Evolutionary conservation across 2,113 vertebrate genomes (phyloP), one percentile per base, ranked within the genome.

Genomic region (Camelus bactrianus): DNA sequence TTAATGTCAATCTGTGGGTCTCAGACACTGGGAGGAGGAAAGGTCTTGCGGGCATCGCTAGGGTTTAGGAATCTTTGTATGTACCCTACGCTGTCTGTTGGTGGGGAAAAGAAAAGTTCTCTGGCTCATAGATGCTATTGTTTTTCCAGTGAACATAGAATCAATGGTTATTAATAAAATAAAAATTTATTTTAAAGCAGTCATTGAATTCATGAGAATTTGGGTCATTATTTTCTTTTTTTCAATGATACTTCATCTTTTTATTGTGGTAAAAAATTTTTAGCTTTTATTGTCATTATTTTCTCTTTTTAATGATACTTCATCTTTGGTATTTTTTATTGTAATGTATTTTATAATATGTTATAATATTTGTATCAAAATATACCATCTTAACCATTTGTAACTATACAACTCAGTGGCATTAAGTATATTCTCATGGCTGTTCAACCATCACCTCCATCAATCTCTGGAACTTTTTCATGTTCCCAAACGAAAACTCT

Each of bases 121-220:
- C n/a, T 20, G 0, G 3, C 20, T 70, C 35, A 38, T 22, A 30
- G 10, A 50, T 54, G 54, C 64, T 60, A 30, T 62, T 88, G 32
- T 75, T 86, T 94, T 95, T 67, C 64, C 67, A 81, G 75, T 56
- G 24, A 80, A 80, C 20, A 50, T 35, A 20, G 17, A 83, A 70
- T 88, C 3, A 4, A 42, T 70, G 8, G 62, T 38, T 75, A 76
- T 69, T 93, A 70, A 95, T 58, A 75, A 92, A 96, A 69, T 48
- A 54, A 83, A 90, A 72, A 38, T 80, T 67, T 56, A 69, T 69
- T 76, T 85, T 56, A 89, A 95, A 77, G n/a, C 54, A 80, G 16
- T 72, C 30, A 19, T n/a, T 90, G 80, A 90, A 79, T 93, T 86
- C 28, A 79, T 15, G 89, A 38, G 24, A 81, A 76, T 89, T 75